These are phyloP conservation scores for Chinchilla lanigera DNA, from an alignment of 2,113 vertebrate species.

Conservation along the genomic window DNA sequence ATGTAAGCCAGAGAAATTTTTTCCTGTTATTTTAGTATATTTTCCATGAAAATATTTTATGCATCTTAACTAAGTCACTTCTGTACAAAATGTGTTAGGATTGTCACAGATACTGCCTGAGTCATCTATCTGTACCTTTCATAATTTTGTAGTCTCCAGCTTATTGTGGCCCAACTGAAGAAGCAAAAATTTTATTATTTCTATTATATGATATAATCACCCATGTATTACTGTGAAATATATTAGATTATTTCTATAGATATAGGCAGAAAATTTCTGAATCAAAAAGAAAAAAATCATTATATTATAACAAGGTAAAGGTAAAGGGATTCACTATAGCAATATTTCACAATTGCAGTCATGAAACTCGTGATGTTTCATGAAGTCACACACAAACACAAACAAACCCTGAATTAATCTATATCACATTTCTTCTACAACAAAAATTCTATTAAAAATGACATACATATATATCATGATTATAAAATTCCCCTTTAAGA, in stretches of 20 bases:
- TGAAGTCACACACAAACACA: slow-evolving; percentile 67
- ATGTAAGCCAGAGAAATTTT: slow-evolving; percentile 57
- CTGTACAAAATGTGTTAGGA: slow-evolving; percentile 48
- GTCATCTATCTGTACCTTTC: not conserved
- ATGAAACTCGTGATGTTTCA: slow-evolving; percentile 77
- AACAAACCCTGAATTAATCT: slow-evolving; percentile 64
- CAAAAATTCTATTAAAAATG: slow-evolving; percentile 49
- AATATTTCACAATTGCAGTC: slow-evolving; percentile 81
- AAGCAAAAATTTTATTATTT: slow-evolving; percentile 49
- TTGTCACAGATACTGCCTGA: slow-evolving; percentile 7
- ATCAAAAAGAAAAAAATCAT: slow-evolving; percentile 32
- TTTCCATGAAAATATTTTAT: slow-evolving; percentile 60
- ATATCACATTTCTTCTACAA: slow-evolving; percentile 55
- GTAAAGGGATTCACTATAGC: slow-evolving; percentile 74
- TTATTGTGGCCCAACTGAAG: slow-evolving; percentile 13
- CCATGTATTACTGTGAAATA: slow-evolving; percentile 41
- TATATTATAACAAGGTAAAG: slow-evolving; percentile 64
- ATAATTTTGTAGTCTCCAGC: not conserved
- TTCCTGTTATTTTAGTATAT: slow-evolving; percentile 49
- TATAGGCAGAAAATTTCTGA: slow-evolving; percentile 3
- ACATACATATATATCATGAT: slow-evolving; percentile 1
- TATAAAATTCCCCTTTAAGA: slow-evolving; percentile 53
- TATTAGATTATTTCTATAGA: slow-evolving; percentile 48
- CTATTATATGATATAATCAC: slow-evolving; percentile 7
- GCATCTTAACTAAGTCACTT: slow-evolving; percentile 53